A percentile compares a stretch with the other conserved stretches of the same genome.
phyloP scores from a whole-genome alignment of 2,888 invertebrate species.

The Microctonus brassicae region DNA sequence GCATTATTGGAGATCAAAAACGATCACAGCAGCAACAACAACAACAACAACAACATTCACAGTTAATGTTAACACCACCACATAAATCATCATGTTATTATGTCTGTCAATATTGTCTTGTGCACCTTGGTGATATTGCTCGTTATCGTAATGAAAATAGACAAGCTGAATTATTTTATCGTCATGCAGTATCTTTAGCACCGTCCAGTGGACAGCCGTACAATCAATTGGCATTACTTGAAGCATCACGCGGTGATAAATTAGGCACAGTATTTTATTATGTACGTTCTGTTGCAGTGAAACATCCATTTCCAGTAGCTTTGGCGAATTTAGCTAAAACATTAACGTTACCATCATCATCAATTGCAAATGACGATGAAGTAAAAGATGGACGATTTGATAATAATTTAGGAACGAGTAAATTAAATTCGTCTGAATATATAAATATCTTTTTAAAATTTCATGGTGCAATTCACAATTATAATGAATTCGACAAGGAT shows the following conservation, averaged over 20 bases:
- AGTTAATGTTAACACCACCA: slow-evolving; percentile 68
- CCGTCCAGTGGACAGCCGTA: slow-evolving; percentile 89
- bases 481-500: slow-evolving; percentile 58
- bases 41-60: slow-evolving; percentile 6
- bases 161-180: slow-evolving; percentile 88
- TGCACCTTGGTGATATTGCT: slow-evolving; percentile 89
- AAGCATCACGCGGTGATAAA: slow-evolving; percentile 84
- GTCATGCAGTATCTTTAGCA: slow-evolving; percentile 81
- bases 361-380: slow-evolving; percentile 70
- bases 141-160: slow-evolving; percentile 85
- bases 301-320: slow-evolving; percentile 88
- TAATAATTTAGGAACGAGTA: slow-evolving; percentile 60
- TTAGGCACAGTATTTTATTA: slow-evolving; percentile 89
- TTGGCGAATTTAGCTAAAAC: slow-evolving; percentile 84
- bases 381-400: slow-evolving; percentile 47
- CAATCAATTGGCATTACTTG: slow-evolving; percentile 87
- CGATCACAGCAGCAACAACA: slow-evolving; percentile 37
- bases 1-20: slow-evolving; percentile 51
- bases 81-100: slow-evolving; percentile 83
- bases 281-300: slow-evolving; percentile 84
- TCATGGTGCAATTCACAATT: slow-evolving; percentile 73
- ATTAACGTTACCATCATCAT: slow-evolving; percentile 68
- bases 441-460: slow-evolving; percentile 75
- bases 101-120: slow-evolving; percentile 89
- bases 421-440: slow-evolving; percentile 75